A percentile compares a stretch with the other conserved stretches of the same genome.
Evolutionary conservation across 2,113 vertebrate genomes (phyloP).

Genomic region (Phoxinus phoxinus): DNA sequence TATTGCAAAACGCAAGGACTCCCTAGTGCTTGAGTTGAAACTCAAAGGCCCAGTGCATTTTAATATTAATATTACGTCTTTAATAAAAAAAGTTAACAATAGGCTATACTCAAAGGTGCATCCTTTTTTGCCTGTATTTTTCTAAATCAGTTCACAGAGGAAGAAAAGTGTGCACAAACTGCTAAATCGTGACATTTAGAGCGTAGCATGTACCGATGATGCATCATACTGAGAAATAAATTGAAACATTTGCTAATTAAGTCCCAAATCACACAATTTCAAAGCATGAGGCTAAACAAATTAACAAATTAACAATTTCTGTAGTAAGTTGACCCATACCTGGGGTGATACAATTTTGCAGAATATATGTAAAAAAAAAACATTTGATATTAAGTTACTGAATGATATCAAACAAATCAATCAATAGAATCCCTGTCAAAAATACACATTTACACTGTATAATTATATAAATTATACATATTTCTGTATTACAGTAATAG

Average conservation of each 20-base stretch:
- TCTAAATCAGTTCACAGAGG: neutral
- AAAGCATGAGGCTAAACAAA: too few species aligned
- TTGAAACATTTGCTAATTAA: neutral
- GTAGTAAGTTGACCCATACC: too few species aligned
- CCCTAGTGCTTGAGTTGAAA: neutral
- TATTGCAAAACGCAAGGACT: neutral
- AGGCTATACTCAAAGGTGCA: neutral
- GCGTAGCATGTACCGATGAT: neutral
- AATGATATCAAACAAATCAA: too few species aligned
- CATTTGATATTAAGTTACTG: too few species aligned
- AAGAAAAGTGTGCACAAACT: neutral
- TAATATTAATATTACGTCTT: neutral
- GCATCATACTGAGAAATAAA: neutral
- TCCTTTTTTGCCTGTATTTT: neutral
- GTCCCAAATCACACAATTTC: too few species aligned
- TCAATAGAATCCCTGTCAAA: too few species aligned
- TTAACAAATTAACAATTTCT: too few species aligned
- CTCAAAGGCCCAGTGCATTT: neutral
- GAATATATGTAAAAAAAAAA: too few species aligned
- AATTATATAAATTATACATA: too few species aligned
- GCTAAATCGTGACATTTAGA: neutral
- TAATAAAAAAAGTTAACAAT: constrained; percentile 4
- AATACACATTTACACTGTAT: too few species aligned
- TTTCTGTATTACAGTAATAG: too few species aligned
- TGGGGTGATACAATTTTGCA: too few species aligned